phyloP scores from a whole-genome alignment of 1,140 invertebrate species.

The Brachionus koreanus region DNA sequence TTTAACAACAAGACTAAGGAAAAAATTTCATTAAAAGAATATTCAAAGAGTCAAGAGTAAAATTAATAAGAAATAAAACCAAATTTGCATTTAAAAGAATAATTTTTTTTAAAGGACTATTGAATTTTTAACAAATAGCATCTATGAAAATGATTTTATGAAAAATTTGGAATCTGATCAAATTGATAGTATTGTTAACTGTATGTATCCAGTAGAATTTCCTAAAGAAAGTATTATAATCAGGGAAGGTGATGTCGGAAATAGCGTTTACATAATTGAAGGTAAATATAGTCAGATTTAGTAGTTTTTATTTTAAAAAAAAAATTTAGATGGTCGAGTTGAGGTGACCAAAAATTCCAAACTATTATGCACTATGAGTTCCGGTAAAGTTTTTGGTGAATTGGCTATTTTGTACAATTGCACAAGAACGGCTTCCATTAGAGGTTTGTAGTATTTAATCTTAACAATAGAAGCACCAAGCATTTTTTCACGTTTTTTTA shows the following conservation, averaged over 20 bases:
- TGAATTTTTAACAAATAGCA: constrained; percentile 89
- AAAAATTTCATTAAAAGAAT: constrained; percentile 17
- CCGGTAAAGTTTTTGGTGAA: constrained; percentile 95
- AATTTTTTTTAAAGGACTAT: constrained; percentile 70
- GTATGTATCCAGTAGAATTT: constrained; percentile 96
- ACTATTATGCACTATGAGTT: constrained; percentile 83
- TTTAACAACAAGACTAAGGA: constrained; percentile 20
- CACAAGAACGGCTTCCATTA: constrained; percentile 94
- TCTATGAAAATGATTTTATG: constrained; percentile 99
- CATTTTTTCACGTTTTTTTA: too few species aligned
- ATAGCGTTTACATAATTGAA: constrained; percentile 96
- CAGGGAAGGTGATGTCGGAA: constrained; percentile 94
- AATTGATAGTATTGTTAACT: constrained; percentile 96
- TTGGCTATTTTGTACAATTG: constrained; percentile 98
- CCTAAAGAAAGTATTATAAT: constrained; percentile 87
- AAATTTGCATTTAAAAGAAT: not conserved
- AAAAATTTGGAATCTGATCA: constrained; percentile 94
- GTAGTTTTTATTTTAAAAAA: constrained; percentile 44
- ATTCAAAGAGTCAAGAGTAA: not conserved
- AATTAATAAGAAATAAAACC: not conserved
- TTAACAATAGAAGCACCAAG: too few species aligned
- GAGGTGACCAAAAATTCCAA: constrained; percentile 93
- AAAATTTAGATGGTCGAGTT: constrained; percentile 81
- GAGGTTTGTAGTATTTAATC: constrained; percentile 62
- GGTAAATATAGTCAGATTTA: constrained; percentile 68